Base-by-base conservation (phyloP, 2,888 invertebrate species). In the Euplexia lucipara region DNA sequence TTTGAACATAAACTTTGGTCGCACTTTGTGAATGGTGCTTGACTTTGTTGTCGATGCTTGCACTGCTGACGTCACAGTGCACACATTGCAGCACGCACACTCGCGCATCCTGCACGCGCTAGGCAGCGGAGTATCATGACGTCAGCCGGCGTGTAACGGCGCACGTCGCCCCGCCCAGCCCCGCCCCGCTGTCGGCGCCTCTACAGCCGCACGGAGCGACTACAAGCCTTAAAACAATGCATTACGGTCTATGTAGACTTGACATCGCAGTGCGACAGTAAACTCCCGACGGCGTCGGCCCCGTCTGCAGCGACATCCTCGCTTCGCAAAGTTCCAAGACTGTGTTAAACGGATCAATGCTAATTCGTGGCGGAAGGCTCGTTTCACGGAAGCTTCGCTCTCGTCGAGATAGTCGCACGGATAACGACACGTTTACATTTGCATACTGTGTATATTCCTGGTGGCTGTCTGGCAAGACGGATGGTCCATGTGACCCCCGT, bases 121-220 rank as follows among this genome's bases (percentile, higher is more conserved):
- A 39, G 22, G 30, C 32, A 39, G 42, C 20, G 34, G 57, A 66
- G 69, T 78, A 73, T 65, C 68, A 64, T 90, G 90, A 88, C 89
- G 88, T 89, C 90, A 89, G 81, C 30, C 52, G 53, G 64, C 51
- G 66, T 75, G 78, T 75, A 76, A 76, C 75, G 74, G 82, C 79
- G 74, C 75, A 62, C 78, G 70, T 74, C 78, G 91, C 91, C 91
- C 89, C 92, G 93, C 94, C 93, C 92, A 89, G 88, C 83, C 89
- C 90, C 92, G 93, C 92, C 93, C 86, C 87, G 87, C 86, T 82
- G 85, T 85, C 88, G 82, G 79, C 88, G 78, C 71, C 35, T 76
- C 60, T 26, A 30, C 34, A 47, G 14, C 32, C 44, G 62, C 65
- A 39, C 34, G 45, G 12, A 35, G n/a, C 56, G 58, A 71, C 69